phyloP scores from a whole-genome alignment of 1,140 invertebrate genomes.

The Solenopsis invicta region DNA sequence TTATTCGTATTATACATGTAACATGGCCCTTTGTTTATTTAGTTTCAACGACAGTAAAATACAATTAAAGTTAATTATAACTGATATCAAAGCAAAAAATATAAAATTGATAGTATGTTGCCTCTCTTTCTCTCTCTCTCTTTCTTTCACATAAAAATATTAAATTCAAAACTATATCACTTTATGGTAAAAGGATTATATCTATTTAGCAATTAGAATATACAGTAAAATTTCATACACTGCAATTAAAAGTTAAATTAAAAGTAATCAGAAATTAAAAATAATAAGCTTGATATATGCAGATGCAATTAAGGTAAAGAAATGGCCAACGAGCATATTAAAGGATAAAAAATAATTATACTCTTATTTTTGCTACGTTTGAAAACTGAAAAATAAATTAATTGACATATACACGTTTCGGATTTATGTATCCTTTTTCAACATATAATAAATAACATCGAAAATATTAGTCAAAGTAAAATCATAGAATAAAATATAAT shows the following conservation, averaged over 20 bases:
- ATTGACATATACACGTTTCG: no score
- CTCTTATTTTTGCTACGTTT: no score
- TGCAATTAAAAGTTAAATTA: background rate
- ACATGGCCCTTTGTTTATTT: slow-evolving; percentile 10
- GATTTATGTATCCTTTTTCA: no score
- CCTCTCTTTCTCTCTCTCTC: no score
- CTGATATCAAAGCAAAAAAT: background rate
- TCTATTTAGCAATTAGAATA: background rate
- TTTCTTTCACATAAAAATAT: background rate
- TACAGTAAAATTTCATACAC: background rate
- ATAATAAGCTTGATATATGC: no score
- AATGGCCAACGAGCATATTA: no score
- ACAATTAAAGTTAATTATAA: slow-evolving; percentile 44
- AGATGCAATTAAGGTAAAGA: no score
- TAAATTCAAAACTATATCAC: background rate
- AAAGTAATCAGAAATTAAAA: background rate
- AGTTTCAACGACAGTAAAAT: background rate
- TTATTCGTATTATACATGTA: slow-evolving; percentile 20
- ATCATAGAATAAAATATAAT: no score
- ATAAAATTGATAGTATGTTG: background rate
- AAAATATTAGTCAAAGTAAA: no score
- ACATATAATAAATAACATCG: no score
- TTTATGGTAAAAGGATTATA: background rate
- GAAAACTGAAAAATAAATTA: no score
- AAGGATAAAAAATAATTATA: no score